phyloP scores from a whole-genome alignment of 2,113 vertebrate genomes.

The Takifugu bimaculatus region DNA sequence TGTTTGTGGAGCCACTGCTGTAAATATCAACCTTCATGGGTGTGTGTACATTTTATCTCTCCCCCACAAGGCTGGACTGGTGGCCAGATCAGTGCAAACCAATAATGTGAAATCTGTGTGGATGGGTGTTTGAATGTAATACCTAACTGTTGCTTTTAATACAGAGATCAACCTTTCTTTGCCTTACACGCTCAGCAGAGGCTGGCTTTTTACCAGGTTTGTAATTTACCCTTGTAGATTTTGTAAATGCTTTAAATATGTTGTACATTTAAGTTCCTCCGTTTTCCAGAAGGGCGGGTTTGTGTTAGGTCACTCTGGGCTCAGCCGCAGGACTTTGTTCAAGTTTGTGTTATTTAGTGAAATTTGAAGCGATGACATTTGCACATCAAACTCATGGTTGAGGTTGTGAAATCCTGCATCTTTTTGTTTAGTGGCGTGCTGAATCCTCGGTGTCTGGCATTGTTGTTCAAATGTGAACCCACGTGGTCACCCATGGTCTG shows the following conservation, averaged over 20 bases:
- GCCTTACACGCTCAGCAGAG: constrained; percentile 69
- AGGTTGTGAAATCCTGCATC: not conserved
- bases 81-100: constrained; percentile 21
- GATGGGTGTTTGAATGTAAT: constrained; percentile 74
- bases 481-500: not conserved
- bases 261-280: constrained; percentile 32
- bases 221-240: constrained; percentile 74
- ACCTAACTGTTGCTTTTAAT: constrained; percentile 60
- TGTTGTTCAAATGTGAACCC: too few species aligned
- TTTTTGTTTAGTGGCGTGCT: constrained; percentile 18
- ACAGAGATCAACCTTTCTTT: constrained; percentile 50
- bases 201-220: constrained; percentile 72
- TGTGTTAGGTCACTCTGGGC: constrained; percentile 32
- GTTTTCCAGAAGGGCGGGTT: constrained; percentile 29
- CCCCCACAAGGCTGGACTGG: constrained; percentile 33
- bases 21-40: constrained; percentile 49
- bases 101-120: constrained; percentile 38
- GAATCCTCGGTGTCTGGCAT: constrained; percentile 27
- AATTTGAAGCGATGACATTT: not conserved
- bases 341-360: constrained; percentile 9
- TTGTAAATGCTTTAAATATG: constrained; percentile 74
- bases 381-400: too few species aligned
- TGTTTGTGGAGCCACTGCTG: constrained; percentile 52
- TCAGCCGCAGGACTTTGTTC: constrained; percentile 12
- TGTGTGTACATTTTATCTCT: constrained; percentile 30